Evolutionary conservation across 2,113 vertebrate genomes (phyloP), one percentile per base, ranked within the genome.

Genomic region (Pristiophorus japonicus): DNA sequence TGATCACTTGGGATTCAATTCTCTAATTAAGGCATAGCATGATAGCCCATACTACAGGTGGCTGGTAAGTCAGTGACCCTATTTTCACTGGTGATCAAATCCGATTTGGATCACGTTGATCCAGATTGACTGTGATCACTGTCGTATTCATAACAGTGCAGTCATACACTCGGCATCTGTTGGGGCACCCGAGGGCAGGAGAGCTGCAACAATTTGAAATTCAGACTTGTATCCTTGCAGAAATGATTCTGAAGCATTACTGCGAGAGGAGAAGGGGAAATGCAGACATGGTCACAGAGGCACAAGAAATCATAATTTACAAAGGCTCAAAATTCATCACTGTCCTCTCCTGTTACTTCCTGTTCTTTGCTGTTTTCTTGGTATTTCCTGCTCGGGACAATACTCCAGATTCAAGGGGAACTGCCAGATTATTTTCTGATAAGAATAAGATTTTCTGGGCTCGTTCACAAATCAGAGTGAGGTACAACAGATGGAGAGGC

Each of bases 401-500:
- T 38, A 63, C 2, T 92, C 88, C n/a, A 63, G 34, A 34, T 22
- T 22, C 55, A 92, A 38, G 7, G 14, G 59, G 12, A 65, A 65
- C 20, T 51, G 30, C n/a, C 14, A 7, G 42, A 94, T 94, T 27
- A 51, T 73, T 94, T 94, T 70, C 59, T 94, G 66, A 16, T 67
- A 70, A 94, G 65, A 30, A 27, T 93, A 42, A 67, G 42, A 42
- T 47, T 94, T 94, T 30, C 66, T 51, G 24, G 45, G 51, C 14
- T 27, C 92, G 34, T 66, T 67, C 92, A 94, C 63, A 67, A 42
- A 94, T 94, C 92, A 94, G 65, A 94, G 24, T 94, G 92, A 67
- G 63, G 92, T 42, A 27, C 92, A 67, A 30, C 92, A 94, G 65
- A 94, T 42, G 62, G 34, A 38, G 59, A 73, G 93, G 63, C 93